These are phyloP conservation scores for Vultur gryphus DNA, from an alignment of 2,797 vertebrate genomes.

Conservation along the genomic window DNA sequence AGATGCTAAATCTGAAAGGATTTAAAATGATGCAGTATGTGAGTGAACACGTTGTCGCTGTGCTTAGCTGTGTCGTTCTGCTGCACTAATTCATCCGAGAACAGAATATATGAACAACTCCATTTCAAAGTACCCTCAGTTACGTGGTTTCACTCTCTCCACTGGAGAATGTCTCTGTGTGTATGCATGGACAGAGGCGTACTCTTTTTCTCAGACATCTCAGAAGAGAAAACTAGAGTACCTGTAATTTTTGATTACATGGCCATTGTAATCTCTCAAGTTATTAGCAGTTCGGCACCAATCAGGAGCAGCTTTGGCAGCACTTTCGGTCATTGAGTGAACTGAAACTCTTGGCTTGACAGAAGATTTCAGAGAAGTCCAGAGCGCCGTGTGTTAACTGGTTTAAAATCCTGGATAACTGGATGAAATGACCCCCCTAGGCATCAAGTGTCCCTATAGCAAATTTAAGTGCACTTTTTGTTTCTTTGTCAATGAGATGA, in stretches of 20 bases:
- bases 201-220: neutral
- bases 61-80: neutral
- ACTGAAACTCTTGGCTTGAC: neutral
- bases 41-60: neutral
- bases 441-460: neutral
- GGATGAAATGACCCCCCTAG: neutral
- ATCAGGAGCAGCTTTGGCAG: neutral
- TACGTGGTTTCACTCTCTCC: neutral
- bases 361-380: neutral
- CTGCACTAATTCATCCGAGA: neutral
- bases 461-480: neutral
- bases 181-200: fast-evolving
- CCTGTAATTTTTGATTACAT: neutral
- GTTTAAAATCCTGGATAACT: neutral
- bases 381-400: neutral
- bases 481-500: neutral
- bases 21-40: neutral
- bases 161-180: no score
- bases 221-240: neutral
- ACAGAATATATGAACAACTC: neutral
- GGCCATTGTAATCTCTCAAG: neutral
- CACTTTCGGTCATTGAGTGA: neutral
- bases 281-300: neutral
- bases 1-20: neutral
- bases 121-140: neutral